Percentiles rank a stretch among this genome's conserved stretches.
Conservation (phyloP, 2,888 invertebrate genomes). For the Rhynchonema sp. region DNA sequence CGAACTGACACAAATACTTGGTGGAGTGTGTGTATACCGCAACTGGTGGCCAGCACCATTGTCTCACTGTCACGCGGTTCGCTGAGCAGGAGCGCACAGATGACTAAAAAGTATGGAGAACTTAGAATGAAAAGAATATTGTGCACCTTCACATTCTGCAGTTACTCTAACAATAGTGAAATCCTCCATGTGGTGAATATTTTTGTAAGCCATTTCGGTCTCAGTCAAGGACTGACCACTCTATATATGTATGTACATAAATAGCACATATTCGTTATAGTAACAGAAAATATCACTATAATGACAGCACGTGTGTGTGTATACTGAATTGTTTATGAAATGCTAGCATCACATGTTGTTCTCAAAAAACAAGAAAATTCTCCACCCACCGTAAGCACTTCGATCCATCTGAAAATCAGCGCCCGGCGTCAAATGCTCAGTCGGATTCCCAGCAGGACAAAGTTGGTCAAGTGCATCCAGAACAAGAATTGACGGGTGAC, state of each 20-base stretch:
- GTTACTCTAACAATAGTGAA: neutral
- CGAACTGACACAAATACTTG: neutral
- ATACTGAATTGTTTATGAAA: no score
- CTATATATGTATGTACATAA: no score
- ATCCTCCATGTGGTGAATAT: no score
- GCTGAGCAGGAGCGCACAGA: no score
- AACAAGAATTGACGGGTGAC: neutral
- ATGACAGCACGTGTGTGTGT: no score
- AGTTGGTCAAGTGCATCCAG: conserved; percentile 1
- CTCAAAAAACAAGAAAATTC: no score
- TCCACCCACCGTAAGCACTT: neutral
- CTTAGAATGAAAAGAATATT: no score
- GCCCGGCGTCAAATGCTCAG: neutral
- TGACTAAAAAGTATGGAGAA: no score
- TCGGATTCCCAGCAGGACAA: neutral
- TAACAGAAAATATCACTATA: no score
- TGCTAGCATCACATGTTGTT: neutral
- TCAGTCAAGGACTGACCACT: no score
- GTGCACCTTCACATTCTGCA: neutral
- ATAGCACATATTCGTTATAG: no score
- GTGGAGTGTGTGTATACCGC: neutral
- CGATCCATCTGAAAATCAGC: neutral
- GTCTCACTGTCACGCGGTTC: neutral
- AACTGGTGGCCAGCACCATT: neutral
- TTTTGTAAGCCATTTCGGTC: no score